A percentile compares a stretch with the other conserved stretches of the same genome.
phyloP scores from a whole-genome alignment of 2,888 invertebrate genomes.

The Scaptodrosophila latifasciaeformis region DNA sequence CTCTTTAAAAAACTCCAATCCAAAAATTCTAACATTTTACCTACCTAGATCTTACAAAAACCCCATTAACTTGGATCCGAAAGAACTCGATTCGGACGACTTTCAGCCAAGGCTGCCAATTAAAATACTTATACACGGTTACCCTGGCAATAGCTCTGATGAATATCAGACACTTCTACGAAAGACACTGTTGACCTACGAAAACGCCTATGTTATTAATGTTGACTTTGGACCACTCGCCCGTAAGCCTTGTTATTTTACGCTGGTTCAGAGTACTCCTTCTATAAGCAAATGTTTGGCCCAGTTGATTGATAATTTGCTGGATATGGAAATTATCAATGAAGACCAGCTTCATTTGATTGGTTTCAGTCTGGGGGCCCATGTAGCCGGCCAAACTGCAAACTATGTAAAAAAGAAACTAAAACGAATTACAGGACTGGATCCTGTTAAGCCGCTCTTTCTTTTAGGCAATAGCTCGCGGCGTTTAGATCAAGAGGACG shows the following conservation, averaged over 20 bases:
- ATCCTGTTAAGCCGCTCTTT: conserved; percentile 80
- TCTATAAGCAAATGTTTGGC: conserved; percentile 78
- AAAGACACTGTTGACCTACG: conserved; percentile 78
- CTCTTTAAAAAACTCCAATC: too few species aligned
- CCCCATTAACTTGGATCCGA: conserved; percentile 37
- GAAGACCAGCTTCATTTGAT: conserved; percentile 77
- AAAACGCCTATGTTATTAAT: conserved; percentile 78
- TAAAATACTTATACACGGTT: conserved; percentile 80
- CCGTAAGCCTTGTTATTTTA: conserved; percentile 78
- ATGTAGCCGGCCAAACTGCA: conserved; percentile 77
- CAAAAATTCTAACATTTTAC: too few species aligned
- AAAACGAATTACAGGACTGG: conserved; percentile 78
- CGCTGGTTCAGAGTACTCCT: conserved; percentile 77
- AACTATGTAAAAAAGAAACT: conserved; percentile 75
- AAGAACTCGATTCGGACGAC: conserved; percentile 28
- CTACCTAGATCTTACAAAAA: too few species aligned
- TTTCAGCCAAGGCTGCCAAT: conserved; percentile 73
- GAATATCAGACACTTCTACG: conserved; percentile 78
- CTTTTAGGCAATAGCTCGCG: conserved; percentile 74
- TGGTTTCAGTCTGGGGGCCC: conserved; percentile 80
- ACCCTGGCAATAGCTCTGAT: conserved; percentile 78
- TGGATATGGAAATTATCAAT: conserved; percentile 72
- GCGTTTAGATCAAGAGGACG: conserved; percentile 77
- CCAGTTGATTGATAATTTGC: conserved; percentile 77
- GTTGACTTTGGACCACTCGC: conserved; percentile 79